Base-by-base conservation (phyloP, 2,888 invertebrate species). In the Eueremaeus valkanovi region DNA sequence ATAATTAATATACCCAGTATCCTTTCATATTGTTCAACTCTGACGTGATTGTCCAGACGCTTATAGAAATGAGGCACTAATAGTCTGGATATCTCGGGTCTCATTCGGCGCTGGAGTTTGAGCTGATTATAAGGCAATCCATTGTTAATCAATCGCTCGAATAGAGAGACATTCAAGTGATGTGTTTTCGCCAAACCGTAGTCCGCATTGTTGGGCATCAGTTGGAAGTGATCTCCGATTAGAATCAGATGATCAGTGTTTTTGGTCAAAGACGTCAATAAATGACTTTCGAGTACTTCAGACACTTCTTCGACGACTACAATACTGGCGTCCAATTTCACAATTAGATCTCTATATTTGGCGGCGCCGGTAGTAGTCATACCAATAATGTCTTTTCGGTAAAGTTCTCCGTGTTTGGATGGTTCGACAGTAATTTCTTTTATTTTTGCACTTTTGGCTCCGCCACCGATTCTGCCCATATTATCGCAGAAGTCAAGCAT, bases 231-330 rank as follows among this genome's bases (percentile, higher is more conserved):
- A 77, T 85, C 86, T 16, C 79, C 79, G 78, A 94, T 92, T 21
- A 94, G 86, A 81, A 95, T 90, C 0, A 93, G 86, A 82, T 95
- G 94, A 82, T 93, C 85, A 78, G 92, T 90, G 70, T 87, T 83
- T 33, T 86, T 83, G 0, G 90, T 90, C 24, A 94, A 84, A 0
- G 92, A 89, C 0, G 91, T 89, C 0, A 93, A 85, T n/a, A 93
- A 88, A 81, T 94, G 94, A 0, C 90, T 87, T 82, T 95, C 95
- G 45, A 93, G 83, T 0, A 93, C 90, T 85, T 94, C 93, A 0
- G 92, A 93, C 0, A 93, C 93, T 84, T 95, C 95, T 83, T 95
- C 94, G 0, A 94, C 90, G 21, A 86, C 82, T 3, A 86, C 81
- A 80, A 91, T 88, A 77, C 88, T 87, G 3, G 88, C 87, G 76